phyloP scores from a whole-genome alignment of 2,888 invertebrate species.

The Mythimna pallens region DNA sequence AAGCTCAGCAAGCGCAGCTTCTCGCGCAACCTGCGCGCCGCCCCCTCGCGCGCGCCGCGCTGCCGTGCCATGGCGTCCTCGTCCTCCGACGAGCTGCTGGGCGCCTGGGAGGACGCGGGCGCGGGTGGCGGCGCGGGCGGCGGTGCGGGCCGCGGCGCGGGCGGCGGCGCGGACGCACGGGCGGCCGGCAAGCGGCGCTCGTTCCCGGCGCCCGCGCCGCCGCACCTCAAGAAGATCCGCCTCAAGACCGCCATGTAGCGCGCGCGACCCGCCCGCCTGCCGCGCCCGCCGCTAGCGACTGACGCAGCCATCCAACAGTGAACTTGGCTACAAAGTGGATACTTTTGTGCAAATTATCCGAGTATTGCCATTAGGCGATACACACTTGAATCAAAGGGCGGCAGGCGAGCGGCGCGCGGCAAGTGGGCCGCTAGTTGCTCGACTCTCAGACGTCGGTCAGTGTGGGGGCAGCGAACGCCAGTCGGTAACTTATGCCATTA shows the following conservation, averaged over 20 bases:
- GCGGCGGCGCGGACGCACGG: slow-evolving; percentile 66
- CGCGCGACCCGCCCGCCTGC: slow-evolving; percentile 64
- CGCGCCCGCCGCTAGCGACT: slow-evolving; percentile 26
- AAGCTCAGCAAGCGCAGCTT: slow-evolving; percentile 82
- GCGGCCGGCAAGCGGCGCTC: slow-evolving; percentile 76
- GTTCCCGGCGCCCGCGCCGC: slow-evolving; percentile 76
- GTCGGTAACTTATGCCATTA: slow-evolving; percentile 67
- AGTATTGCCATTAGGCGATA: slow-evolving; percentile 15
- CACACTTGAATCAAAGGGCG: background rate
- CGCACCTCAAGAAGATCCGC: slow-evolving; percentile 85
- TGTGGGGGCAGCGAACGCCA: slow-evolving; percentile 34
- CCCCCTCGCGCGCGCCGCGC: slow-evolving; percentile 56
- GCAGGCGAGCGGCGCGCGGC: slow-evolving; percentile 17
- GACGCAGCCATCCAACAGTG: background rate
- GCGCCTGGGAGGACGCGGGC: slow-evolving; percentile 79
- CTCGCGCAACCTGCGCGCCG: slow-evolving; percentile 72
- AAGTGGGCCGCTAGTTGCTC: background rate
- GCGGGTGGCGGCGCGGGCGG: slow-evolving; percentile 77
- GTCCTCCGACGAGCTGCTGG: slow-evolving; percentile 78
- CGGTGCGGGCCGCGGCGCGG: slow-evolving; percentile 64
- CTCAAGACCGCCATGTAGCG: slow-evolving; percentile 85
- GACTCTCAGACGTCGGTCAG: slow-evolving; percentile 16
- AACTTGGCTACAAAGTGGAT: background rate
- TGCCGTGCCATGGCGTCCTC: slow-evolving; percentile 79
- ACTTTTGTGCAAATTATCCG: slow-evolving; percentile 5